phyloP scores from a whole-genome alignment of 2,113 vertebrate species.

The Periophthalmus modestus region DNA sequence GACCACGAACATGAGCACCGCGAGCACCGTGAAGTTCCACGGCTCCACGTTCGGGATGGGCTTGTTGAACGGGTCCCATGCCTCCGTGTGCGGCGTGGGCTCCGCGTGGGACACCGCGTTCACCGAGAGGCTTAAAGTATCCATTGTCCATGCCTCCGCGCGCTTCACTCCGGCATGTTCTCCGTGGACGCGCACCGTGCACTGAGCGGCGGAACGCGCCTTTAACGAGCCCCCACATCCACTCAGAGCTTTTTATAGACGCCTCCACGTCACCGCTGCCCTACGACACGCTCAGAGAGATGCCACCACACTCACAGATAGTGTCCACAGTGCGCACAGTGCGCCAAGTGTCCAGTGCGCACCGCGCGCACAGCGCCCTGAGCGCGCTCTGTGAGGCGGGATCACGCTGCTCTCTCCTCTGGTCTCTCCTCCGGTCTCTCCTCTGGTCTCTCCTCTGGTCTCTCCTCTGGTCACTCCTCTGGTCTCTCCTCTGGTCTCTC shows the following conservation, averaged over 20 bases:
- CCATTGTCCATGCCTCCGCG: conserved; percentile 69
- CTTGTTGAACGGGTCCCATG: conserved; percentile 74
- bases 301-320: neutral
- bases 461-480: too few species aligned
- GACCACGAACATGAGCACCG: conserved; percentile 84
- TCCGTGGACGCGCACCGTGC: neutral
- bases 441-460: too few species aligned
- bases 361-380: neutral
- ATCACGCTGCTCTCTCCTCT: neutral
- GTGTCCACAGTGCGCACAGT: neutral
- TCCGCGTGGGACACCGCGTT: conserved; percentile 75
- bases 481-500: too few species aligned
- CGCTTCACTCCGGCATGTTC: neutral
- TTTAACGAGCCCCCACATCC: neutral
- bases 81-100: conserved; percentile 31
- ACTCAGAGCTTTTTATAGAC: conserved; percentile 3
- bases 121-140: conserved; percentile 62
- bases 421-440: too few species aligned
- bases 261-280: conserved; percentile 2
- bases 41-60: conserved; percentile 79
- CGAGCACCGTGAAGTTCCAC: conserved; percentile 87
- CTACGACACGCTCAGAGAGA: neutral
- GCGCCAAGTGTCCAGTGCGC: conserved; percentile 7
- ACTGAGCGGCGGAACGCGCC: neutral
- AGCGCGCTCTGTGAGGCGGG: neutral